Evolutionary conservation across 2,888 invertebrate species (phyloP).

Genomic region (Leptopilina drosophilae): DNA sequence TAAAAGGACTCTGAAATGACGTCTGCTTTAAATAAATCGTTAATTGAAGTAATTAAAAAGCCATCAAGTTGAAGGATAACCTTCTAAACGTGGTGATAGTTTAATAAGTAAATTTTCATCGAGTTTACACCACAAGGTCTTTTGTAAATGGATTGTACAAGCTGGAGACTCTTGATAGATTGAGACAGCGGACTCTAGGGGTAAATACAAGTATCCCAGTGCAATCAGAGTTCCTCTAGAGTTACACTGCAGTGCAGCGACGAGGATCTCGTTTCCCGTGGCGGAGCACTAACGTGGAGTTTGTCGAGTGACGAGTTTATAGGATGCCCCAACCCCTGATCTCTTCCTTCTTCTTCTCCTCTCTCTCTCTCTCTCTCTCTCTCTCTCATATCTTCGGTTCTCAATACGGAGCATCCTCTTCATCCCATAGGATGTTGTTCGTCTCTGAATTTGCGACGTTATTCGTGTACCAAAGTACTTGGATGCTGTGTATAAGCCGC

Average conservation of each 20-base stretch:
- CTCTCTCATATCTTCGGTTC: not conserved
- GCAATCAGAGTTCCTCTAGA: conserved; percentile 70
- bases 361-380: not conserved
- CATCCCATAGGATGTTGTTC: conserved; percentile 45
- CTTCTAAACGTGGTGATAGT: not conserved
- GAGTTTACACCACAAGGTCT: conserved; percentile 28
- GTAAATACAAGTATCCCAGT: conserved; percentile 53
- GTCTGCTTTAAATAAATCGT: not conserved
- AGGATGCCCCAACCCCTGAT: not conserved
- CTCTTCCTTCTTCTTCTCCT: not conserved
- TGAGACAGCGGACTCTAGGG: conserved; percentile 42
- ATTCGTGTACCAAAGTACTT: conserved; percentile 44
- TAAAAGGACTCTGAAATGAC: no score
- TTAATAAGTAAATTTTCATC: conserved; percentile 24
- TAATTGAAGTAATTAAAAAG: not conserved
- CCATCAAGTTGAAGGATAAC: not conserved
- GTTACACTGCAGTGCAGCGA: conserved; percentile 57
- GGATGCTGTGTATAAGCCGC: conserved; percentile 43
- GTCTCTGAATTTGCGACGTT: conserved; percentile 40
- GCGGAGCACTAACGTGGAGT: conserved; percentile 36
- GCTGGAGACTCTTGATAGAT: conserved; percentile 48
- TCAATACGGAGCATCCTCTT: conserved; percentile 42
- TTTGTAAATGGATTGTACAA: conserved; percentile 46
- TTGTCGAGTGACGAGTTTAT: conserved; percentile 45
- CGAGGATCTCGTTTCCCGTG: conserved; percentile 42